Evolutionary conservation across 2,797 vertebrate species (phyloP), one percentile per base, ranked within the genome.

Genomic region (Hyperoplus immaculatus): DNA sequence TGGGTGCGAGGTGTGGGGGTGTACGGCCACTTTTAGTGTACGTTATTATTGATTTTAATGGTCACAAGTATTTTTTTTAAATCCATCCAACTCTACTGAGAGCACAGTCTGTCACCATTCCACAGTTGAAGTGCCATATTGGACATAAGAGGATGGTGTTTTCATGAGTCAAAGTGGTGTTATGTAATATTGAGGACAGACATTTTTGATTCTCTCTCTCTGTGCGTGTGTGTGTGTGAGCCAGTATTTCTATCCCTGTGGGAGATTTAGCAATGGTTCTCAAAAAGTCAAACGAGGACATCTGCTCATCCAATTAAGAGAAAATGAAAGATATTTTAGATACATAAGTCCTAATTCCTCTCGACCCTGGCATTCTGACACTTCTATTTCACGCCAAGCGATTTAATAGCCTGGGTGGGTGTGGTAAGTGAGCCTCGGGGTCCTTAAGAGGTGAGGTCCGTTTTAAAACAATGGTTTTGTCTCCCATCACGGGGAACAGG

Each of bases 81-180:
- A 29, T 29, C 29, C 29, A 29, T 29, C 29, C 29, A 29, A 29
- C 29, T 53, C 13, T 53, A 50, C 74, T 13, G n/a, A 73, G 43
- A 64, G 63, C n/a, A 3, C 36, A 14, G 38, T 45, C 61, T 65
- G 47, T 50, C 75, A 54, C 16, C 57, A 42, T 41, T 77, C 39
- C 49, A 60, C 69, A 53, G 54, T 42, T 63, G 36, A 43, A 84
- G 84, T 57, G 83, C 69, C 66, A 65, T 83, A 81, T 81, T 88
- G 73, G 59, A 81, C 82, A 83, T 75, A 80, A 80, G 83, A 73
- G 78, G 79, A 85, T 82, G 80, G 46, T 86, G 83, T 88, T 88
- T 85, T 89, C 83, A 88, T 88, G 87, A 90, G 82, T 91, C 84
- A 91, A 86, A 89, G 86, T 69, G 84, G 12, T 67, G 67, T 93